Conservation (phyloP, 2,888 invertebrate genomes). For the Euclidia mi region DNA sequence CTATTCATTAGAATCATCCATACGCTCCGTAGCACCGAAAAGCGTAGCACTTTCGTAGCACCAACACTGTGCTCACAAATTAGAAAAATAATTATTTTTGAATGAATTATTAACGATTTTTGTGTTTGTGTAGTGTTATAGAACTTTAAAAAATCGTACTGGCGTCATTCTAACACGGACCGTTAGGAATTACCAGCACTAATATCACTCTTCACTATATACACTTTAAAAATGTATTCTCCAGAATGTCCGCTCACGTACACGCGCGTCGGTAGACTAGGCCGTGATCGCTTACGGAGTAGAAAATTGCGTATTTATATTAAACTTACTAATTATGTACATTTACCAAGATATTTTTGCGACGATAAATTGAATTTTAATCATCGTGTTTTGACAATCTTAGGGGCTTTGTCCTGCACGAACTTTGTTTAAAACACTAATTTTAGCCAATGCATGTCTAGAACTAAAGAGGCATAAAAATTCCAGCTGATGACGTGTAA, state of each 20-base stretch:
- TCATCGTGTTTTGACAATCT: constrained; percentile 51
- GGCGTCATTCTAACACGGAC: constrained; percentile 83
- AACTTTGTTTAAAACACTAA: constrained; percentile 1
- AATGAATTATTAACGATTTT: constrained; percentile 37
- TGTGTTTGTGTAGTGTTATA: constrained; percentile 58
- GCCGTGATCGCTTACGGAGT: constrained; percentile 42
- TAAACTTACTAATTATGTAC: constrained; percentile 79
- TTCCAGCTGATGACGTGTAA: constrained; percentile 1
- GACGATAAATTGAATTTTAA: constrained; percentile 61
- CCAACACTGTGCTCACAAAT: constrained; percentile 53
- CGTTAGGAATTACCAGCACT: constrained; percentile 76
- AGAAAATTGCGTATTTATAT: constrained; percentile 77
- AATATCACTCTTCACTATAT: constrained; percentile 76
- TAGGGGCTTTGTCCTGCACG: constrained; percentile 21
- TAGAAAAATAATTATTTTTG: constrained; percentile 24
- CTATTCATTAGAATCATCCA: constrained; percentile 19
- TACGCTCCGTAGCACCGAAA: constrained; percentile 58
- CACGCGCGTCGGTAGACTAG: constrained; percentile 78
- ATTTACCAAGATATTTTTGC: constrained; percentile 71
- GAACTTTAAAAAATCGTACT: constrained; percentile 72
- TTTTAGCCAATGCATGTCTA: not conserved
- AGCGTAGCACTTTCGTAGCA: constrained; percentile 74
- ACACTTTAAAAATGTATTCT: constrained; percentile 64
- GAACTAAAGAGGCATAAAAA: constrained; percentile 3
- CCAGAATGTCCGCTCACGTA: constrained; percentile 75